Percentiles rank a stretch among this genome's conserved stretches.
These are phyloP conservation scores for Sturnus vulgaris DNA, from an alignment of 2,113 vertebrate species.

Conservation along the genomic window DNA sequence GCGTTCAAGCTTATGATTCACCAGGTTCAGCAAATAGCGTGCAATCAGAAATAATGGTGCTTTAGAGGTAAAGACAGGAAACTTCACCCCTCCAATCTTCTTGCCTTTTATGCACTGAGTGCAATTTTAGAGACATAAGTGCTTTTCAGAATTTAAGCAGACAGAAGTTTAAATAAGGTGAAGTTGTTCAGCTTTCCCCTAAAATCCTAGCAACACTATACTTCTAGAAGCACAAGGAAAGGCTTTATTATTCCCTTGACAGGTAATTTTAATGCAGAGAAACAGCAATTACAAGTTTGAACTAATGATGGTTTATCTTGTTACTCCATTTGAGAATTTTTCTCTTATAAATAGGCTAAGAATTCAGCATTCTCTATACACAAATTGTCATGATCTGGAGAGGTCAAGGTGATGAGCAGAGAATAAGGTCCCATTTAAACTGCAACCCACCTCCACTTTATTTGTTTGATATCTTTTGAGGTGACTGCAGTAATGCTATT, in stretches of 20 bases:
- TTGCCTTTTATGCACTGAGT: neutral
- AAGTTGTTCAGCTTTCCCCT: neutral
- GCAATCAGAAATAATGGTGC: neutral
- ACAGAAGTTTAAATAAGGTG: slow-evolving; percentile 14
- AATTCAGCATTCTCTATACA: neutral
- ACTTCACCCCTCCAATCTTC: neutral
- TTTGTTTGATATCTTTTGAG: neutral
- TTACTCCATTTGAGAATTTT: neutral
- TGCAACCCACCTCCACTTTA: neutral
- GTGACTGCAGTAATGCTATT: neutral
- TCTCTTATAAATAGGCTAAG: neutral
- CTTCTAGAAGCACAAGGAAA: neutral
- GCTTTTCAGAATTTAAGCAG: neutral
- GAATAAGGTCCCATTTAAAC: neutral
- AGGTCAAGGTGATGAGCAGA: neutral
- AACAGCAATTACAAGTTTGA: slow-evolving; percentile 19
- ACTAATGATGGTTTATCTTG: neutral
- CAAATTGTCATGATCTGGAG: neutral
- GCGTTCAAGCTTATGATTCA: neutral
- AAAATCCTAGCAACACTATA: neutral
- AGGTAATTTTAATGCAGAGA: slow-evolving; percentile 2
- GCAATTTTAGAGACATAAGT: neutral
- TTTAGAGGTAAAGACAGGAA: neutral
- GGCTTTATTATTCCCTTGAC: slow-evolving; percentile 14
- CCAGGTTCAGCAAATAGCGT: neutral